These are phyloP conservation scores for Linurgus olivaceus DNA, from an alignment of 2,797 vertebrate genomes.

Conservation along the genomic window DNA sequence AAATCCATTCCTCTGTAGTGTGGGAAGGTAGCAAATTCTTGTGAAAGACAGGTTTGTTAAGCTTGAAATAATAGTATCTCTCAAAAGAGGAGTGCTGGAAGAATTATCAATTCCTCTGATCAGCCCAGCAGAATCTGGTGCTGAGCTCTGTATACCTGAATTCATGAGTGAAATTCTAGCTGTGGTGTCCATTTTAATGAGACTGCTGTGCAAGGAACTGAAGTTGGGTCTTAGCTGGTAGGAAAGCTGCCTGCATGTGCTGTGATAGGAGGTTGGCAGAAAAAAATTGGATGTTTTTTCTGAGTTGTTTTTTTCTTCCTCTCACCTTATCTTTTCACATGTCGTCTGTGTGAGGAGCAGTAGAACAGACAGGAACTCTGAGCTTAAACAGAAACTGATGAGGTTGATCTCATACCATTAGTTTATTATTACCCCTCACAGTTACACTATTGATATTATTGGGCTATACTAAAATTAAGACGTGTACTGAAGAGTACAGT, in stretches of 20 bases:
- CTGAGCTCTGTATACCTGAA: not conserved
- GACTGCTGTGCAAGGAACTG: not conserved
- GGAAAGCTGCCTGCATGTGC: not conserved
- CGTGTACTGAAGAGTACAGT: not conserved
- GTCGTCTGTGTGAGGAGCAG: not conserved
- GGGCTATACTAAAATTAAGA: not conserved
- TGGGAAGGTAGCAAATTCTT: not conserved
- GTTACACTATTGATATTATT: not conserved
- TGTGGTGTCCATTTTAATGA: conserved; percentile 1
- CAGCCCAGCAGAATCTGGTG: not conserved
- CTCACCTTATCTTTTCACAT: not conserved
- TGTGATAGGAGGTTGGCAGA: not conserved
- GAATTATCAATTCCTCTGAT: not conserved
- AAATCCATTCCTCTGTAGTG: not conserved
- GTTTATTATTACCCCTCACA: not conserved
- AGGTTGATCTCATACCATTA: not conserved
- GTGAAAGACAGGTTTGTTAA: not conserved
- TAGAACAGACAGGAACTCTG: not conserved
- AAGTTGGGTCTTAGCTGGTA: not conserved
- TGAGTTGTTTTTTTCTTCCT: not conserved
- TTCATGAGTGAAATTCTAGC: not conserved
- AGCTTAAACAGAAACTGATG: not conserved
- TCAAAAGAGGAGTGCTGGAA: not conserved
- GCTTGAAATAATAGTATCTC: not conserved
- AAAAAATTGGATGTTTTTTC: not conserved